A percentile compares a stretch with the other conserved stretches of the same genome.
phyloP scores from a whole-genome alignment of 2,888 invertebrate genomes.

The Branchellion lobata region DNA sequence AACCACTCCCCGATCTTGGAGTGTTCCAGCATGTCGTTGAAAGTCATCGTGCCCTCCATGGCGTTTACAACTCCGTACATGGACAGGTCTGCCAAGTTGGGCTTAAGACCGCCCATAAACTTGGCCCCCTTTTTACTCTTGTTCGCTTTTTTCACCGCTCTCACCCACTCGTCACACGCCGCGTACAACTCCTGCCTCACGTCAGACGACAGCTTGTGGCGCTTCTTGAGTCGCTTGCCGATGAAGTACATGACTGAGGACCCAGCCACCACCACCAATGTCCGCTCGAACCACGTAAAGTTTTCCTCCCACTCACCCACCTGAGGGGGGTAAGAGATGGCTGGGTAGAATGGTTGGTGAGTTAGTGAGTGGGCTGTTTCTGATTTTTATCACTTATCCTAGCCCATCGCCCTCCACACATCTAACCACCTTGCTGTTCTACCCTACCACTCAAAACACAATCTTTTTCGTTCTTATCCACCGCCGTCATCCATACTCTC shows the following conservation, averaged over 20 bases:
- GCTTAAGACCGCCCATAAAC: constrained; percentile 26
- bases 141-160: constrained; percentile 56
- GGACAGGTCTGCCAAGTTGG: constrained; percentile 33
- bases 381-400: background rate
- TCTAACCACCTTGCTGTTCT: too few relatives aligned
- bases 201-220: constrained; percentile 76
- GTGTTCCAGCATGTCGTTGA: constrained; percentile 4
- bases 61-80: constrained; percentile 32
- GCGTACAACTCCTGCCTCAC: constrained; percentile 86
- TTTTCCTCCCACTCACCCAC: constrained; percentile 87
- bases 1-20: constrained; percentile 23
- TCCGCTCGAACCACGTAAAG: constrained; percentile 82
- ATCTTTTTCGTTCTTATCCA: too few relatives aligned
- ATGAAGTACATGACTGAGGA: constrained; percentile 85
- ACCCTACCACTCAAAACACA: too few relatives aligned
- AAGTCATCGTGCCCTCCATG: constrained; percentile 32
- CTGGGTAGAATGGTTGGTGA: too few relatives aligned
- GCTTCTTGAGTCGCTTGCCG: constrained; percentile 81
- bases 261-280: constrained; percentile 85
- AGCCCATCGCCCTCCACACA: background rate
- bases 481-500: too few relatives aligned
- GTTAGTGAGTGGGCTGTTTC: too few relatives aligned
- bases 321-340: constrained; percentile 61
- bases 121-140: background rate
- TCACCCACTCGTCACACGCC: constrained; percentile 77